phyloP scores from a whole-genome alignment of 2,113 vertebrate genomes.

The Ceyx melanurus region DNA sequence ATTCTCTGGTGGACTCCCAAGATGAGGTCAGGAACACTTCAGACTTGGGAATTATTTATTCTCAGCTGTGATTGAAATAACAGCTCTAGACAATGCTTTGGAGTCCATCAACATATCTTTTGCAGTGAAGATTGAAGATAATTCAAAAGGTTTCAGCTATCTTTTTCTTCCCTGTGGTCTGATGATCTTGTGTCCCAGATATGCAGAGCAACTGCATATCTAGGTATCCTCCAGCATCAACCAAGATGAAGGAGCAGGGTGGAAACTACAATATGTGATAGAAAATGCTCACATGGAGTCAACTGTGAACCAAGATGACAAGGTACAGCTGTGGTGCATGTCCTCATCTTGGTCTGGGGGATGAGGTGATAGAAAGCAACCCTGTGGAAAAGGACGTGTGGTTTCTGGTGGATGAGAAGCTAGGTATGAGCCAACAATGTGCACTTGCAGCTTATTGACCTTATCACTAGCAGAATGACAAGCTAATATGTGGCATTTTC shows the following conservation, averaged over 20 bases:
- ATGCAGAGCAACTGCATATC: not conserved
- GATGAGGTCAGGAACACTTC: not conserved
- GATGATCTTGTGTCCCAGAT: too few relatives aligned
- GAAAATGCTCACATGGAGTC: not conserved
- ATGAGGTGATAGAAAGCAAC: too few relatives aligned
- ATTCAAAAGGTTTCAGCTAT: not conserved
- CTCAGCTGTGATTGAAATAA: not conserved
- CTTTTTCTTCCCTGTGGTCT: not conserved
- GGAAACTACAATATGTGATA: not conserved
- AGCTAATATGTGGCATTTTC: not conserved
- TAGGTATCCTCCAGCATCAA: not conserved
- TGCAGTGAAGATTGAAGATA: not conserved
- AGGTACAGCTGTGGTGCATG: not conserved
- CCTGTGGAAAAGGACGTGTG: too few relatives aligned
- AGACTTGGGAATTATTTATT: not conserved
- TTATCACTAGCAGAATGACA: not conserved
- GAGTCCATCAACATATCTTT: not conserved
- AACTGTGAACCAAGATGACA: not conserved
- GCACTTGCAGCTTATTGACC: too few relatives aligned
- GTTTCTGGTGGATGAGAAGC: too few relatives aligned
- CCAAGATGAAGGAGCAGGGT: not conserved
- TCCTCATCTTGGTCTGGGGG: not conserved
- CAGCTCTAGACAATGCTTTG: not conserved
- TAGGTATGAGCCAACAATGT: too few relatives aligned
- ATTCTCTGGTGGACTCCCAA: not conserved